Evolutionary conservation across 2,113 vertebrate genomes (phyloP).

Genomic region (Monopterus albus): DNA sequence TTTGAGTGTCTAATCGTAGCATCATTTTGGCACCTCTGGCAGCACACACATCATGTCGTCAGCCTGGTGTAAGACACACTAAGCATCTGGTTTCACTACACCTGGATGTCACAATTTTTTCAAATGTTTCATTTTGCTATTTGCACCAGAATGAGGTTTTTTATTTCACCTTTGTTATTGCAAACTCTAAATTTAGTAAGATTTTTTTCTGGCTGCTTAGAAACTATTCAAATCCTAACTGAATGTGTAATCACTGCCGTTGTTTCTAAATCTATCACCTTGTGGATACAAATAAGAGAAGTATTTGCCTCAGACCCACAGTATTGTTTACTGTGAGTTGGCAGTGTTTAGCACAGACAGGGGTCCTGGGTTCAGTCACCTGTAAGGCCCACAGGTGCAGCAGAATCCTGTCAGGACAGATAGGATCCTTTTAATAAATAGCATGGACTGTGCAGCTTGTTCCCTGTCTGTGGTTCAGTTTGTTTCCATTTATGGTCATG

Average conservation of each 20-base stretch:
- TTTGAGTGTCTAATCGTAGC: no score
- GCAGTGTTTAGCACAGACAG: neutral
- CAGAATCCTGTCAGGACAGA: neutral
- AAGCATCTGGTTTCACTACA: no score
- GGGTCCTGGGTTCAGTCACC: no score
- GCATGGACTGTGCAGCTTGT: neutral
- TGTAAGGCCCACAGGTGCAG: neutral
- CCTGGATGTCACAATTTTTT: neutral
- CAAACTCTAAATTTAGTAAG: neutral
- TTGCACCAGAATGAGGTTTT: neutral
- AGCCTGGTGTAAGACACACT: no score
- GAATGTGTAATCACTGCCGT: slow-evolving; percentile 2
- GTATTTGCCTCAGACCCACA: neutral
- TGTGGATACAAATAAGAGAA: slow-evolving; percentile 6
- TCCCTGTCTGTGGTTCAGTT: neutral
- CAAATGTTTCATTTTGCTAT: slow-evolving; percentile 4
- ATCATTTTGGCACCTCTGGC: no score
- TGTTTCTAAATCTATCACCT: slow-evolving; percentile 4
- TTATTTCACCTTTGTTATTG: no score
- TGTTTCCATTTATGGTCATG: neutral
- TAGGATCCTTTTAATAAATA: neutral
- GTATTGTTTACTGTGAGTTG: neutral
- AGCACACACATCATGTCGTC: no score
- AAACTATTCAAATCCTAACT: slow-evolving; percentile 8
- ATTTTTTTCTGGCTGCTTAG: neutral